Evolutionary conservation across 2,797 vertebrate genomes (phyloP).

Genomic region (Anabas testudineus): DNA sequence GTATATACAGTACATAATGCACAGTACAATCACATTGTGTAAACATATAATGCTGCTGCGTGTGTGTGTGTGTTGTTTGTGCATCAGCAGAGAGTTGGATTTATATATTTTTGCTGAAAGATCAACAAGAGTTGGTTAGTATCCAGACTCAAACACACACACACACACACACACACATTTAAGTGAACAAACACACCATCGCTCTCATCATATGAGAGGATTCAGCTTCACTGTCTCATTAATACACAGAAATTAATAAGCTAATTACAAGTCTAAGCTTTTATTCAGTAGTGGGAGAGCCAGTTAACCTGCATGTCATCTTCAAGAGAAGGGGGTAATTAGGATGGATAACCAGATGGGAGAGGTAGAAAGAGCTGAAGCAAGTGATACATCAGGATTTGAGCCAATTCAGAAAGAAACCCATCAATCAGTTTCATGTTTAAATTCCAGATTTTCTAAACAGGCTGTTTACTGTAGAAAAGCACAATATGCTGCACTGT

Average conservation of each 20-base stretch:
- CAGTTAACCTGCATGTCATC: constrained; percentile 52
- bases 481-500: too few relatives aligned
- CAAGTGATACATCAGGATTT: constrained; percentile 10
- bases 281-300: constrained; percentile 25
- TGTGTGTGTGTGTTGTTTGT: too few relatives aligned
- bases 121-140: neutral
- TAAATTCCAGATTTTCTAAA: neutral
- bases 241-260: constrained; percentile 33
- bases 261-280: constrained; percentile 46
- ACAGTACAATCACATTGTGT: too few relatives aligned
- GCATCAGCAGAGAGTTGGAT: too few relatives aligned
- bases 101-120: too few relatives aligned
- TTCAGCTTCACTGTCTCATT: neutral
- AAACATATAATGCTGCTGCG: too few relatives aligned
- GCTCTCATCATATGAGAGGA: constrained; percentile 12
- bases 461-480: neutral
- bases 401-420: neutral
- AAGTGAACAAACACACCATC: neutral
- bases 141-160: neutral
- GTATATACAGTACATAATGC: too few relatives aligned
- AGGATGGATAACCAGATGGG: constrained; percentile 32
- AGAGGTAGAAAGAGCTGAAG: constrained; percentile 3
- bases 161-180: neutral
- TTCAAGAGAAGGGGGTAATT: constrained; percentile 43
- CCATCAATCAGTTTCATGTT: neutral